A percentile compares a stretch with the other conserved stretches of the same genome.
phyloP scores from a whole-genome alignment of 1,140 invertebrate species.

The Pseudomyrmex gracilis region DNA sequence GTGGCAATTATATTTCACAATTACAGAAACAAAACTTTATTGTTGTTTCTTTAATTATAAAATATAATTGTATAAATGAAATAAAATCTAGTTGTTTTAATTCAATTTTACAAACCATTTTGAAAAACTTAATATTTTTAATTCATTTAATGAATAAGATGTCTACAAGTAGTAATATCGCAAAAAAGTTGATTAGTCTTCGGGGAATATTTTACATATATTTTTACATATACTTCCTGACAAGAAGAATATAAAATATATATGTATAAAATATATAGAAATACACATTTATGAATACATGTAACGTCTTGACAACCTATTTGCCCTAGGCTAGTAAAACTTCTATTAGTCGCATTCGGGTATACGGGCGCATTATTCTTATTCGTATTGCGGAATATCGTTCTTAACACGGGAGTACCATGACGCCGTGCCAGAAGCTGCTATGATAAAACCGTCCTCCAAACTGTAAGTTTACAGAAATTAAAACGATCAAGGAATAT shows the following conservation, averaged over 20 bases:
- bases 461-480: constrained; percentile 86
- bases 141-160: too few relatives aligned
- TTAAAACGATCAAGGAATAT: constrained; percentile 84
- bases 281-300: constrained; percentile 23
- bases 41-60: too few relatives aligned
- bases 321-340: constrained; percentile 45
- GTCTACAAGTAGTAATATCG: background rate
- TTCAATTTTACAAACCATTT: too few relatives aligned
- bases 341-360: constrained; percentile 43
- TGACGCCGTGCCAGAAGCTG: constrained; percentile 80
- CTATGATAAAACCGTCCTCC: constrained; percentile 81
- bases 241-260: too few relatives aligned
- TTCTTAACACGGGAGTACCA: constrained; percentile 73
- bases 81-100: too few relatives aligned
- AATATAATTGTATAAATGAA: too few relatives aligned
- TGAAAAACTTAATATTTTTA: too few relatives aligned
- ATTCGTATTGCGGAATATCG: constrained; percentile 49
- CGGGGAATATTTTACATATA: background rate
- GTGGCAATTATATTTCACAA: constrained; percentile 22
- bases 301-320: constrained; percentile 45
- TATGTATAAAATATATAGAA: constrained; percentile 8
- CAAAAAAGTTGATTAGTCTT: background rate
- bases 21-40: background rate
- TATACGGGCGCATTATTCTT: constrained; percentile 46
- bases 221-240: too few relatives aligned